Evolutionary conservation across 1,140 invertebrate genomes (phyloP).

Genomic region (Zaprionus tsacasi): DNA sequence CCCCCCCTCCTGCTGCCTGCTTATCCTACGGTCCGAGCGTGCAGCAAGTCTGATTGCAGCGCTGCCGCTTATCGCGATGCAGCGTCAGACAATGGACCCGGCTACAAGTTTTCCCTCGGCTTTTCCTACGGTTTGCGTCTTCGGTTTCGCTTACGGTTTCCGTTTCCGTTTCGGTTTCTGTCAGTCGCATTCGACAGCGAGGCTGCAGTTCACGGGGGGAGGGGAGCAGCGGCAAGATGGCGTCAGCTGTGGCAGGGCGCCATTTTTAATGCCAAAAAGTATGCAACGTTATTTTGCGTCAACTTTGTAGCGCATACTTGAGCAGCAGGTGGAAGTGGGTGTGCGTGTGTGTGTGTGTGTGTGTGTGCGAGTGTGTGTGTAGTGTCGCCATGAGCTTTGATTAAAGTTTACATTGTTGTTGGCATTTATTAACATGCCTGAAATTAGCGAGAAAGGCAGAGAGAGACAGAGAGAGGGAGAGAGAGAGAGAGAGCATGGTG

Average conservation of each 20-base stretch:
- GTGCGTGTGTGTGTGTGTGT: constrained; percentile 25
- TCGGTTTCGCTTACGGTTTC: not conserved
- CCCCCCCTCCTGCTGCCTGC: not conserved
- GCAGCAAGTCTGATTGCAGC: constrained; percentile 27
- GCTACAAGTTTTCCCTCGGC: constrained; percentile 15
- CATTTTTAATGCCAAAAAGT: constrained; percentile 44
- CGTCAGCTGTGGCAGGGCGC: constrained; percentile 18
- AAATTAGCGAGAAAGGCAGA: not conserved
- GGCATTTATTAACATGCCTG: constrained; percentile 52
- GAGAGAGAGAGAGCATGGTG: not conserved
- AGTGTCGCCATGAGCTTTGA: constrained; percentile 54
- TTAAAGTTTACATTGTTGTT: constrained; percentile 73
- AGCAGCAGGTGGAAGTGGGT: not conserved
- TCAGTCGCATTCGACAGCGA: constrained; percentile 62
- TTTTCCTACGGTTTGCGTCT: not conserved
- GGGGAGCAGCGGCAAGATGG: not conserved
- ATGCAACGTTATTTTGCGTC: constrained; percentile 33
- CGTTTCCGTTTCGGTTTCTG: constrained; percentile 40
- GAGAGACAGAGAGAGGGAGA: not conserved
- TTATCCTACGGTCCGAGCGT: not conserved
- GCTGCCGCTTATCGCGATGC: constrained; percentile 59
- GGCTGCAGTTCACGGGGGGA: too few species aligned
- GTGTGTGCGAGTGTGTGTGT: too few species aligned
- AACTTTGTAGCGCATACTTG: constrained; percentile 64
- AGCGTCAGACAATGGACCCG: constrained; percentile 61